Percentiles rank a stretch among this genome's conserved stretches.
Evolutionary conservation across 92 coral and sea anemone genomes (phyloP).

Genomic region (Montipora capitata): DNA sequence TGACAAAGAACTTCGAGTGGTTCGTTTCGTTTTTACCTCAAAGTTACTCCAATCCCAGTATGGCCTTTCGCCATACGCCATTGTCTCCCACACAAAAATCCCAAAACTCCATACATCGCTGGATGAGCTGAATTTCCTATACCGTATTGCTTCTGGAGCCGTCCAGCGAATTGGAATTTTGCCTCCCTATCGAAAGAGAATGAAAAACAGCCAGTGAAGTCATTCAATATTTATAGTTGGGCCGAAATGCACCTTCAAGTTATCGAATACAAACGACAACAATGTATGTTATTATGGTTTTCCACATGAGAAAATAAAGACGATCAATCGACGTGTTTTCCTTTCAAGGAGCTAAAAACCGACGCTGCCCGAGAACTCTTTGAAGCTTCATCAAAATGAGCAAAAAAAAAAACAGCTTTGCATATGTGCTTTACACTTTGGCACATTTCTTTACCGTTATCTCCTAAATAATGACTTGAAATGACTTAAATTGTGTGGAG

Average conservation of each 20-base stretch:
- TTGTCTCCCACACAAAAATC: constrained; percentile 92
- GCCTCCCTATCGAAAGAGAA: constrained; percentile 78
- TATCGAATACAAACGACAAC: neutral
- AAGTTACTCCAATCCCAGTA: constrained; percentile 97
- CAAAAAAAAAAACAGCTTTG: no score
- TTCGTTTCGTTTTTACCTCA: constrained; percentile 62
- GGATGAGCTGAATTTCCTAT: constrained; percentile 89
- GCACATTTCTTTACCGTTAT: no score
- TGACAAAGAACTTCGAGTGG: no score
- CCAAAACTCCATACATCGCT: constrained; percentile 98
- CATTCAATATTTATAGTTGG: neutral
- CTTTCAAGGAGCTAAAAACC: no score
- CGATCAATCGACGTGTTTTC: neutral
- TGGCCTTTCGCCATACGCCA: constrained; percentile 92
- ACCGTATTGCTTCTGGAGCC: constrained; percentile 94
- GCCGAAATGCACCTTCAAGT: no score
- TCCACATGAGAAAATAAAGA: neutral
- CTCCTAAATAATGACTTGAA: no score
- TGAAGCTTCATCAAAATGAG: no score
- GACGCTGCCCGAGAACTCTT: no score
- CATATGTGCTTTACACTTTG: no score
- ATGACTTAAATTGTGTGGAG: no score
- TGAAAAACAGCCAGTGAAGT: neutral
- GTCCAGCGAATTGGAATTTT: constrained; percentile 98
- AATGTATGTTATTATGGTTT: no score